phyloP scores from a whole-genome alignment of 1,140 invertebrate species.

The Limonius californicus region DNA sequence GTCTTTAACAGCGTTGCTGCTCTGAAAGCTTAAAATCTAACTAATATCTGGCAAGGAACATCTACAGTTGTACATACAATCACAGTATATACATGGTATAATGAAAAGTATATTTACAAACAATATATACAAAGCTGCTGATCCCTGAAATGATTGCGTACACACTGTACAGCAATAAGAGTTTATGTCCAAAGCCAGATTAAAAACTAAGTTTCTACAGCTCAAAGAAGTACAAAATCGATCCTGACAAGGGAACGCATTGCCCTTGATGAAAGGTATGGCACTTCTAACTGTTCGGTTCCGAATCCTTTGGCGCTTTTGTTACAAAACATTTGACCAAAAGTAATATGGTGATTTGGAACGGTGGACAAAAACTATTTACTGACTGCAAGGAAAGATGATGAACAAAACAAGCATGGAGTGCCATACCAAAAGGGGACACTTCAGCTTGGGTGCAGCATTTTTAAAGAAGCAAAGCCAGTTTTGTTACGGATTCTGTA shows the following conservation, averaged over 20 bases:
- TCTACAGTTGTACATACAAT: background rate
- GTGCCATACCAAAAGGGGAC: constrained; percentile 42
- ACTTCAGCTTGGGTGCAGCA: constrained; percentile 1
- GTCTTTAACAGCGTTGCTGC: constrained; percentile 46
- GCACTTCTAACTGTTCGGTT: constrained; percentile 41
- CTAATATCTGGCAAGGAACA: constrained; percentile 3
- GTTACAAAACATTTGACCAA: background rate
- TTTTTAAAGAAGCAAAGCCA: too few species aligned
- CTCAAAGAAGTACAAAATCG: constrained; percentile 35
- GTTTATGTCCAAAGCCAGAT: background rate
- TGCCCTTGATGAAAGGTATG: constrained; percentile 36
- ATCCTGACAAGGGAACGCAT: constrained; percentile 32
- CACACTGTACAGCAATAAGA: background rate
- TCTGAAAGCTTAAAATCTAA: constrained; percentile 24
- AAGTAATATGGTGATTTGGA: constrained; percentile 37
- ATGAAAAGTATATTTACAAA: too few species aligned
- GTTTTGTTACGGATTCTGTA: too few species aligned
- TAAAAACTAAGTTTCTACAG: constrained; percentile 6
- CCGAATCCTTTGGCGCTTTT: constrained; percentile 23
- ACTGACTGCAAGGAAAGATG: too few species aligned
- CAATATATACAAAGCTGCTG: too few species aligned
- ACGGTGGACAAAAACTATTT: constrained; percentile 23
- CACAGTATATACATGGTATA: too few species aligned
- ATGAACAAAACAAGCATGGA: constrained; percentile 40
- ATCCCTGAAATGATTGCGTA: too few species aligned